These are phyloP conservation scores for Meteorus cinctellus DNA, from an alignment of 2,888 invertebrate species.

Conservation along the genomic window DNA sequence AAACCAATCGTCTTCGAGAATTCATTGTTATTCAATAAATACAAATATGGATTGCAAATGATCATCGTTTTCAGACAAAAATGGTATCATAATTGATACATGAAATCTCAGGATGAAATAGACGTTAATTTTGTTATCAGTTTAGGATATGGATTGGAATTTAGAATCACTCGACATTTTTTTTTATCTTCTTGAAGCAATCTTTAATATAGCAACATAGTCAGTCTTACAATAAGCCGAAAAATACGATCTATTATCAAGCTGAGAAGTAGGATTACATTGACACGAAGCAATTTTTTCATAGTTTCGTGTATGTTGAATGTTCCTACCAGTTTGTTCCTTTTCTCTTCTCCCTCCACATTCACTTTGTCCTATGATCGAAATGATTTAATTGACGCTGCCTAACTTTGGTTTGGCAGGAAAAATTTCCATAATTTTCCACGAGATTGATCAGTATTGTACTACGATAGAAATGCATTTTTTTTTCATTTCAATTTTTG, in stretches of 20 bases:
- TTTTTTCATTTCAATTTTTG: not conserved
- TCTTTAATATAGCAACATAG: conserved; percentile 73
- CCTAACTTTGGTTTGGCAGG: conserved; percentile 55
- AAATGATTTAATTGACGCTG: not conserved
- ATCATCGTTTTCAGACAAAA: no score
- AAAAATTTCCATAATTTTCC: conserved; percentile 68
- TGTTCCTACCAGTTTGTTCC: not conserved
- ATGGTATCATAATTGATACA: no score
- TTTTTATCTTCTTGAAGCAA: conserved; percentile 70
- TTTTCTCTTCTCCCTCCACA: not conserved
- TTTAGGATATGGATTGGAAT: not conserved
- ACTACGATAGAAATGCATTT: conserved; percentile 35
- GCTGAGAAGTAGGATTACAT: conserved; percentile 57
- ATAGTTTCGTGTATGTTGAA: not conserved
- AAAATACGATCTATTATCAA: conserved; percentile 71
- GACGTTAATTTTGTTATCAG: no score
- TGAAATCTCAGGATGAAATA: no score
- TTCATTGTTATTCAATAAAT: no score
- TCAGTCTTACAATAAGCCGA: conserved; percentile 72
- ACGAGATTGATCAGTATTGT: conserved; percentile 55
- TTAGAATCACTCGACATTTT: not conserved
- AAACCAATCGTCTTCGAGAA: no score
- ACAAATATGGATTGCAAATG: no score
- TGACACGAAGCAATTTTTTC: conserved; percentile 37
- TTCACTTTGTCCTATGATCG: conserved; percentile 41